Conservation (phyloP, 2,888 invertebrate species). For the Mellilla xanthometata region DNA sequence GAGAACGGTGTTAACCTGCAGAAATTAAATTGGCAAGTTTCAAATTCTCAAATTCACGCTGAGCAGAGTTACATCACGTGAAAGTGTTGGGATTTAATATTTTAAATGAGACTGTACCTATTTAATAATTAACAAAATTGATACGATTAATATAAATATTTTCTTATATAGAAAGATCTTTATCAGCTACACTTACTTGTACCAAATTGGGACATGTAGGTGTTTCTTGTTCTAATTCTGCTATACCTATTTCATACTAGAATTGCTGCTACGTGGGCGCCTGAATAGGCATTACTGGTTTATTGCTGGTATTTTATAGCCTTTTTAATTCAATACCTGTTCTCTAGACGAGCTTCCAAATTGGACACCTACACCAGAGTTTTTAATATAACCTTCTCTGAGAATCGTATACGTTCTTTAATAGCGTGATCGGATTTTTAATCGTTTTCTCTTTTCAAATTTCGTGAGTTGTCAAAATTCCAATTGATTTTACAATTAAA, state of each 20-base stretch:
- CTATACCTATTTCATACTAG: slow-evolving; percentile 35
- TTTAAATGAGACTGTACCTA: too few species aligned
- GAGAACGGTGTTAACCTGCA: slow-evolving; percentile 22
- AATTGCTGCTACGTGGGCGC: slow-evolving; percentile 44
- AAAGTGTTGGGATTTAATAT: too few species aligned
- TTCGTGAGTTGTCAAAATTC: slow-evolving; percentile 17
- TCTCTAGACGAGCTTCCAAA: slow-evolving; percentile 23
- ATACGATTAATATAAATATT: too few species aligned
- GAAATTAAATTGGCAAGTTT: slow-evolving; percentile 20
- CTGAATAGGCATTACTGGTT: slow-evolving; percentile 40
- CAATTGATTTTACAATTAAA: slow-evolving; percentile 18
- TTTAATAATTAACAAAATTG: too few species aligned
- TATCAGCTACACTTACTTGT: too few species aligned
- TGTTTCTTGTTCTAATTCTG: slow-evolving; percentile 37
- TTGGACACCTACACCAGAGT: slow-evolving; percentile 22
- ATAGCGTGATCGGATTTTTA: slow-evolving; percentile 24
- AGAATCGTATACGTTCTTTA: slow-evolving; percentile 16
- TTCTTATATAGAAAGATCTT: too few species aligned
- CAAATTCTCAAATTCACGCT: too few species aligned
- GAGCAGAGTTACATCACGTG: too few species aligned
- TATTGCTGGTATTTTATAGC: slow-evolving; percentile 34
- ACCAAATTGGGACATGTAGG: slow-evolving; percentile 37
- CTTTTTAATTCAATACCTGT: slow-evolving; percentile 31
- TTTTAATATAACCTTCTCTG: slow-evolving; percentile 23
- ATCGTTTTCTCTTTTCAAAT: slow-evolving; percentile 29